Evolutionary conservation across 2,797 vertebrate genomes (phyloP), one percentile per base, ranked within the genome.

Genomic region (Percopsis omiscomaycus): DNA sequence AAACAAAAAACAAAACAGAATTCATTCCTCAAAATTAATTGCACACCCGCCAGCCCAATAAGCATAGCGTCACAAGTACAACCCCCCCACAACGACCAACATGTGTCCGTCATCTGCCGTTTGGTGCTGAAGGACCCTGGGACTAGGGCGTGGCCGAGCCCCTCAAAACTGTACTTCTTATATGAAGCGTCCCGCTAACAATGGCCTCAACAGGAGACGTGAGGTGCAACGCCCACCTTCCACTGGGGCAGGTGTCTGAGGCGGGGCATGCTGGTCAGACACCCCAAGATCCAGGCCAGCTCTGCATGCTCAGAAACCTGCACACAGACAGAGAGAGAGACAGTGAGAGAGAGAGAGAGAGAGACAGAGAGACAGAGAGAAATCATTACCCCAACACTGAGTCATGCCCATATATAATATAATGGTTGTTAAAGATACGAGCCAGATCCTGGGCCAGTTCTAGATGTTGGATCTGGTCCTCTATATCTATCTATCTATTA

Each of bases 171-270:
- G 11, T 45, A 45, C 11, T 45, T 4, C 11, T 10, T 13, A 13
- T 12, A n/a, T 48, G 11, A 10, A 13, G 3, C 3, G 11, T 12
- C 11, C n/a, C n/a, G 11, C n/a, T 48, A 48, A 13, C n/a, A 45
- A 5, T 48, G 11, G n/a, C n/a, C 11, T 13, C n/a, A 48, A 48
- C 9, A 3, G 11, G 13, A 55, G 13, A 69, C 14, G 3, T 44
- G 4, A 55, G 2, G 28, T 55, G 16, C 0, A 22, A 48, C 37
- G 61, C 67, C 80, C 77, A 98, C 96, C 96, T 99, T 98, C 96
- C 97, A 99, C 60, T 99, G 97, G 0, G 97, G 97, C 72, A 99
- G 90, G 73, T 97, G 95, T 13, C 94, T 86, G 22, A 99, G 86
- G 45, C 94, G 95, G 3, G 96, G 94, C 86, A 98, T 89, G 12